These are phyloP conservation scores for Acrocephalus scirpaceus DNA, from an alignment of 2,797 vertebrate species.

Conservation along the genomic window DNA sequence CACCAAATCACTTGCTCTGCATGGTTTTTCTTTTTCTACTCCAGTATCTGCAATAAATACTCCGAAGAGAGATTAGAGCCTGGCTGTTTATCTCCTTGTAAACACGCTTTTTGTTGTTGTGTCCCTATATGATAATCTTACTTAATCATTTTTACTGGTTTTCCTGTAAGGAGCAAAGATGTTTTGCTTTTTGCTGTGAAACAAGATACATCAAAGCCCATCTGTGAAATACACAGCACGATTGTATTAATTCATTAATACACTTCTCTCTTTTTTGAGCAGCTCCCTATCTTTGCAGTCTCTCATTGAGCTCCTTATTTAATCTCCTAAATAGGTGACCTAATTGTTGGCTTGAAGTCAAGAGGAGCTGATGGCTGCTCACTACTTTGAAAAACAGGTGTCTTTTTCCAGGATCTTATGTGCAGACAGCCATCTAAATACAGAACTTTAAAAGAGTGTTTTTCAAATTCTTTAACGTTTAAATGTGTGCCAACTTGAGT, in stretches of 20 bases:
- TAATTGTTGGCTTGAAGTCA: conserved; percentile 36
- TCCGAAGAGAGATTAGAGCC: not conserved
- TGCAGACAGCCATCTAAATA: not conserved
- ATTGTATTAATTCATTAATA: conserved; percentile 30
- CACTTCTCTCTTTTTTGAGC: not conserved
- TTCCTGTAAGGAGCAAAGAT: not conserved
- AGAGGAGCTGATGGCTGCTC: not conserved
- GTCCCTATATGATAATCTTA: not conserved
- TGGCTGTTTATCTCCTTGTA: not conserved
- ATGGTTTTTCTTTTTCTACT: not conserved
- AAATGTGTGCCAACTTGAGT: not conserved
- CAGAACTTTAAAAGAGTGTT: not conserved
- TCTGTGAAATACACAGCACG: not conserved
- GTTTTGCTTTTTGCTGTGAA: not conserved
- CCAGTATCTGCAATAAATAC: not conserved
- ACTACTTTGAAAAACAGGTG: conserved; percentile 26
- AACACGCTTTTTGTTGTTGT: not conserved
- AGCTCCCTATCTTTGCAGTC: not conserved
- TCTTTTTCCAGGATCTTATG: not conserved
- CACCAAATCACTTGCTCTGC: not conserved
- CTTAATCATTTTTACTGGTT: not conserved
- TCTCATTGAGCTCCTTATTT: conserved; percentile 28
- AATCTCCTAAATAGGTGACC: conserved; percentile 39
- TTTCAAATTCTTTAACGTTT: not conserved
- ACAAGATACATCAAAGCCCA: not conserved